phyloP scores from a whole-genome alignment of 2,888 invertebrate species.

The Bruchidius siliquastri region DNA sequence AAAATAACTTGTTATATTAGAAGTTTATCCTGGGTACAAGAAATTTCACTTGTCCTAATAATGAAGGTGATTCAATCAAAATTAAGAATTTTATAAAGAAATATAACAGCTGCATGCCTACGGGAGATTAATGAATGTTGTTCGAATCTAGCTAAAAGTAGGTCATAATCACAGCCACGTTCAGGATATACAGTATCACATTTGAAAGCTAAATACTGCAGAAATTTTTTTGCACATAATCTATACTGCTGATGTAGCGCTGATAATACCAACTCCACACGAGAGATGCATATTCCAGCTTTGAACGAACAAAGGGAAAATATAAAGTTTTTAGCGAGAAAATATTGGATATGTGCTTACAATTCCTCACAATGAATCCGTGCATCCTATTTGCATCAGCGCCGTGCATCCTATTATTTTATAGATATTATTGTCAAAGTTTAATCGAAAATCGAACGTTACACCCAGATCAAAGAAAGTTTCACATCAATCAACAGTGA shows the following conservation, averaged over 20 bases:
- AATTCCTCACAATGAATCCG: neutral
- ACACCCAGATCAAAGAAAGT: neutral
- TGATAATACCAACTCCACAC: neutral
- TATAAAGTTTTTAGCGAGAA: too few species aligned
- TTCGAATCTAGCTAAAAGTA: neutral
- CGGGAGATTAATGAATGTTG: neutral
- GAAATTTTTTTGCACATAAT: neutral
- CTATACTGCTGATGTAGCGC: neutral
- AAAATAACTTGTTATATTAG: neutral
- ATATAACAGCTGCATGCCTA: neutral
- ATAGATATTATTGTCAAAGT: neutral
- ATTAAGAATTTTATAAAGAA: too few species aligned
- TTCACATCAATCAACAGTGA: neutral
- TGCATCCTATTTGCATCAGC: neutral
- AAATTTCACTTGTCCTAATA: neutral
- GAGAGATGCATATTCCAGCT: slow-evolving; percentile 1
- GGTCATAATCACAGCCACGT: neutral
- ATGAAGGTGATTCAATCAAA: neutral
- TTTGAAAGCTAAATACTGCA: neutral
- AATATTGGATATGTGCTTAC: too few species aligned
- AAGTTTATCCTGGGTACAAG: neutral
- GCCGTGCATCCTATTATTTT: too few species aligned
- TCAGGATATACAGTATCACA: neutral
- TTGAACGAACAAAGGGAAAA: neutral
- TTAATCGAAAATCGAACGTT: neutral